phyloP scores from a whole-genome alignment of 2,113 vertebrate genomes.

The Lonchura striata region DNA sequence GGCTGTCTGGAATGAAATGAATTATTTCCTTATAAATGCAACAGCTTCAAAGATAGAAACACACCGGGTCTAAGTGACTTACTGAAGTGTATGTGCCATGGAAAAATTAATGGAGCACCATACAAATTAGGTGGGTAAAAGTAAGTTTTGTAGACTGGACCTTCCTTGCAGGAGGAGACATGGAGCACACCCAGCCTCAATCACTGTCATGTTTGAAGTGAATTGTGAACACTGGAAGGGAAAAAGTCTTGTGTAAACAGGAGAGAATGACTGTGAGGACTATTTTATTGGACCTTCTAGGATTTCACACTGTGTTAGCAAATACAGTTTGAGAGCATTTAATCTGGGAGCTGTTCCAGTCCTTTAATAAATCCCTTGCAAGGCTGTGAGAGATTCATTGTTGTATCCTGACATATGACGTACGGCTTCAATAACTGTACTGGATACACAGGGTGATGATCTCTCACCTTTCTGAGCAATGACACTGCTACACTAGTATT shows the following conservation, averaged over 20 bases:
- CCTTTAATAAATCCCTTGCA: neutral
- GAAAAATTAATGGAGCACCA: neutral
- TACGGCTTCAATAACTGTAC: neutral
- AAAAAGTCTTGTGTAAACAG: neutral
- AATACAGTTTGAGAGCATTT: neutral
- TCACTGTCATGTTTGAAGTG: neutral
- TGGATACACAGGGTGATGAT: neutral
- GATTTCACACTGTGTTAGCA: neutral
- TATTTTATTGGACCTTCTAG: neutral
- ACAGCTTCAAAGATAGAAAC: neutral
- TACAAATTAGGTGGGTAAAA: neutral
- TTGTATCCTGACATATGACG: neutral
- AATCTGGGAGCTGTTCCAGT: neutral
- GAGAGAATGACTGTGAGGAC: neutral
- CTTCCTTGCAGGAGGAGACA: neutral
- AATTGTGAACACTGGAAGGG: neutral
- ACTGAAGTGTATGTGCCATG: neutral
- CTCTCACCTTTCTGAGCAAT: neutral
- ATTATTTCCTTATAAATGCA: conserved; percentile 30
- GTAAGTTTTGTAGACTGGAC: neutral
- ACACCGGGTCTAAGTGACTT: neutral
- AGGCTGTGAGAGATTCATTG: neutral
- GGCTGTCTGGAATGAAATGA: conserved; percentile 21
- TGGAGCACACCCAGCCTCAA: neutral
- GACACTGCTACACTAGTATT: neutral